Base-by-base conservation (phyloP, 2,113 vertebrate species). In the Eira barbara region DNA sequence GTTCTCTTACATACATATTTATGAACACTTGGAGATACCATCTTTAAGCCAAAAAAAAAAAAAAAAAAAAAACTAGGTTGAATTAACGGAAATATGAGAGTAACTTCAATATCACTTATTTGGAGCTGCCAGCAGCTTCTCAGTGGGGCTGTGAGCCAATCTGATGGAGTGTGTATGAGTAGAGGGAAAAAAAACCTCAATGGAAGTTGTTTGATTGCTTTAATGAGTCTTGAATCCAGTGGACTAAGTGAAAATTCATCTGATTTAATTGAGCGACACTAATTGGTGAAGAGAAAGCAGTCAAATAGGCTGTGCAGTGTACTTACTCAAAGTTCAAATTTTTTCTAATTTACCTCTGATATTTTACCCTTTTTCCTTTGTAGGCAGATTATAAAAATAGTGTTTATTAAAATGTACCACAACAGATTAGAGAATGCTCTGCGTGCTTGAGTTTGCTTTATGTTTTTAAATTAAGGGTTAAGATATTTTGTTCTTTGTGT, bases 191-290 rank as follows among this genome's bases (percentile, higher is more conserved):
- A 86, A 90, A 67, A 36, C 2, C 59, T 90, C 67, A 96, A 4
- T 36, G 25, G 49, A 97, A 96, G 81, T 97, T 88, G 82, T 96
- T 97, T 80, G 95, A 0, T 97, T 95, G 59, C 95, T 98, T 96
- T 97, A 98, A 97, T 96, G 91, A 97, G 36, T 85, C 52, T 96
- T 67, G n/a, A 94, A 92, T 92, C 55, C 69, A 90, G 36, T 71
- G 57, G 69, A 96, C 89, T 96, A 92, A 96, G 79, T 95, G 94
- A 95, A 92, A 92, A 79, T 96, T 94, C n/a, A 96, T 97, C 71
- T 95, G 84, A 97, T 94, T 97, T 96, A 96, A 97, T 93, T 91
- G 90, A 95, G 65, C 97, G 93, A 95, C 84, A 73, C 71, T 97
- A 98, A 97, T 91, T 97, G 91, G 88, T 47, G 7, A 97, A 83